A percentile compares a stretch with the other conserved stretches of the same genome.
These are phyloP conservation scores for Papilio glaucus DNA, from an alignment of 1,140 invertebrate genomes.

Conservation along the genomic window DNA sequence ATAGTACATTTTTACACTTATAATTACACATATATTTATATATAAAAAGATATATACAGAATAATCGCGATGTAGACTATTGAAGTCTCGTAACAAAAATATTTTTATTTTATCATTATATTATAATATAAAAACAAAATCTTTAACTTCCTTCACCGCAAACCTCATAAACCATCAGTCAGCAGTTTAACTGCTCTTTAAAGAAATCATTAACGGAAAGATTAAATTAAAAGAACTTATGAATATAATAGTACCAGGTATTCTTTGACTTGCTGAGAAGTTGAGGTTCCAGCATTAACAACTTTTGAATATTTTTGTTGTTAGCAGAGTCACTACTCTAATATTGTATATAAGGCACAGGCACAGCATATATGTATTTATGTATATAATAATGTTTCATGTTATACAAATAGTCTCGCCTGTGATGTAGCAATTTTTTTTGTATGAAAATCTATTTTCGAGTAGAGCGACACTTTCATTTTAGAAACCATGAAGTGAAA, in stretches of 20 bases:
- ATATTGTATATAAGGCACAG: conserved; percentile 22
- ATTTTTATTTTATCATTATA: conserved; percentile 12
- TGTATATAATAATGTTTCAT: too few species aligned
- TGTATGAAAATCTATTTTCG: too few species aligned
- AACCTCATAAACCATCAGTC: background rate
- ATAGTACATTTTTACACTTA: conserved; percentile 20
- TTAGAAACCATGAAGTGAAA: too few species aligned
- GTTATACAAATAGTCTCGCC: too few species aligned
- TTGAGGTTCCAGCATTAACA: background rate
- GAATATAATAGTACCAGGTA: background rate
- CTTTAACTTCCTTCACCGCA: conserved; percentile 22
- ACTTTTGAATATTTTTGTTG: background rate
- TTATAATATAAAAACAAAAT: conserved; percentile 23
- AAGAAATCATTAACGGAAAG: conserved; percentile 1
- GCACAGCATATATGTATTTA: background rate
- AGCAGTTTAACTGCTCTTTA: conserved; percentile 11
- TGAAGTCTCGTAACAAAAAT: conserved; percentile 10
- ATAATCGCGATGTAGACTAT: conserved; percentile 13
- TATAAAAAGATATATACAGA: conserved; percentile 32
- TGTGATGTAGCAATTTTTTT: too few species aligned
- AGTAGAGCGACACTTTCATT: too few species aligned
- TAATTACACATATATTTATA: background rate
- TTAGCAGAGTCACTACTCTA: background rate
- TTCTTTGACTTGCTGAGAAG: conserved; percentile 7
- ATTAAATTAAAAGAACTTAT: background rate